Evolutionary conservation across 2,888 invertebrate species (phyloP).

Genomic region (Phengaris arion): DNA sequence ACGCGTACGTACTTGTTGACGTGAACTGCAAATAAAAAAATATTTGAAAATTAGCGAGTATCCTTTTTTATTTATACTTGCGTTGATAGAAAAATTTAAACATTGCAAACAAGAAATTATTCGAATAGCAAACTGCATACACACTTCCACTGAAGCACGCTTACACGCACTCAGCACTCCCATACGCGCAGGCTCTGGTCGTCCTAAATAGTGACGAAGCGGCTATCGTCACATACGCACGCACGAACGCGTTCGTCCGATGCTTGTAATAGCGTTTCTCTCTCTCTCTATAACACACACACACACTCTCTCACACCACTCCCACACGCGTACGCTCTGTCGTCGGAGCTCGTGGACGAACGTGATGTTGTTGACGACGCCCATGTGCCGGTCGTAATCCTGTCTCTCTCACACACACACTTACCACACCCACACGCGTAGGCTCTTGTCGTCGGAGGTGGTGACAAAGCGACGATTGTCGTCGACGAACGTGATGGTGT

Average conservation of each 20-base stretch:
- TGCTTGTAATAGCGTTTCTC: not conserved
- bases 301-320: constrained; percentile 89
- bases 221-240: constrained; percentile 73
- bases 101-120: too few relatives aligned
- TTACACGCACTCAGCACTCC: not conserved
- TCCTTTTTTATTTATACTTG: not conserved
- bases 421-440: constrained; percentile 99
- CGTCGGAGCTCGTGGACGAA: too few relatives aligned
- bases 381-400: too few relatives aligned
- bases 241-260: not conserved
- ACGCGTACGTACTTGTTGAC: too few relatives aligned
- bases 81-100: too few relatives aligned
- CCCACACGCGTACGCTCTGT: constrained; percentile 92
- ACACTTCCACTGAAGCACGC: not conserved
- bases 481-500: constrained; percentile 98
- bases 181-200: constrained; percentile 86
- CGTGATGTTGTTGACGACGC: too few relatives aligned
- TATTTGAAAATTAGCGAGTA: too few relatives aligned
- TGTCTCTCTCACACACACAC: constrained; percentile 39
- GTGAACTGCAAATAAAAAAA: too few relatives aligned
- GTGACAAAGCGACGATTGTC: constrained; percentile 98
- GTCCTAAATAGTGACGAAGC: constrained; percentile 99
- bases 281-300: constrained; percentile 93
- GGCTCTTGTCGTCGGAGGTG: constrained; percentile 99
- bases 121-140: too few relatives aligned